Conservation (phyloP, 2,797 vertebrate genomes). For the Nothura maculosa region DNA sequence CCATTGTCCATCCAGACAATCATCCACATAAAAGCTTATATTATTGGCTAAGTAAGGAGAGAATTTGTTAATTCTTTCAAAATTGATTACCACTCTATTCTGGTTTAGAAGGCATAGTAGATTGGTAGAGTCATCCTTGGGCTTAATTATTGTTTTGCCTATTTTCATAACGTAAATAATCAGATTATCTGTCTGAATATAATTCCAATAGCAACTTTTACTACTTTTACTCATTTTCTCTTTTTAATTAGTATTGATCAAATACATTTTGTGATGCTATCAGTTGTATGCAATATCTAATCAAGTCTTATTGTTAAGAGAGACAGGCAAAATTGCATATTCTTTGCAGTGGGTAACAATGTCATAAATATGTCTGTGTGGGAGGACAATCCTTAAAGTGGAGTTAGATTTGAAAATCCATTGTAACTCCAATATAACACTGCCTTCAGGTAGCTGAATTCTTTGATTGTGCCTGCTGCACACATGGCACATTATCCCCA, state of each 20-base stretch:
- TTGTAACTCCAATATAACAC: not conserved
- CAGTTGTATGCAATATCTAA: not conserved
- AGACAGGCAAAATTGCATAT: not conserved
- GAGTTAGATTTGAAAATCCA: not conserved
- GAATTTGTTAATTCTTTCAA: constrained; percentile 18
- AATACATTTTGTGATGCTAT: not conserved
- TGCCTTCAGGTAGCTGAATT: accelerated
- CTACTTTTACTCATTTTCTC: not conserved
- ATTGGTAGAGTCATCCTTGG: not conserved
- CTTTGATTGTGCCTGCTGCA: not conserved
- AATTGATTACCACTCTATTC: constrained; percentile 24
- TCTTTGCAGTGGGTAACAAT: not conserved
- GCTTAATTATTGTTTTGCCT: constrained; percentile 19
- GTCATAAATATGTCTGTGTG: not conserved
- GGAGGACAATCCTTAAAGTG: not conserved
- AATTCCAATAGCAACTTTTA: not conserved
- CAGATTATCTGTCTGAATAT: not conserved
- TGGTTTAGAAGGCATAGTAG: not conserved
- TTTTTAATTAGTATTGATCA: not conserved
- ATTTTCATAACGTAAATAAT: constrained; percentile 11
- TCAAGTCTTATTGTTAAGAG: not conserved
- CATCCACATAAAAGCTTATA: not conserved
- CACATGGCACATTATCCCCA: not conserved
- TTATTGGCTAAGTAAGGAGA: not conserved
- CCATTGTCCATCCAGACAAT: no score